These are phyloP conservation scores for Coranthus polyacanthus DNA, from an alignment of 2,797 vertebrate species.

Conservation along the genomic window DNA sequence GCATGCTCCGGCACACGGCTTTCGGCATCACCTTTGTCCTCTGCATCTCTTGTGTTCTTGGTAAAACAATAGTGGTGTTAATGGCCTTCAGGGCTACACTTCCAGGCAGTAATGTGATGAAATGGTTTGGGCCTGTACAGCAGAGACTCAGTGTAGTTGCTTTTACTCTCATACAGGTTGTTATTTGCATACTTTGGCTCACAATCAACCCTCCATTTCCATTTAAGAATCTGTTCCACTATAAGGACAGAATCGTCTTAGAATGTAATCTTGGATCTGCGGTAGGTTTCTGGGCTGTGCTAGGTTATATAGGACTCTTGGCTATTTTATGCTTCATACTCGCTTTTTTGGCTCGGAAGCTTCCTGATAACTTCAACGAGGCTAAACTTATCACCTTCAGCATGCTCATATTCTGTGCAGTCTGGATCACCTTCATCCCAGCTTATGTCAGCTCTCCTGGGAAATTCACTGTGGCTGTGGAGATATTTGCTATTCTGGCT, in stretches of 20 bases:
- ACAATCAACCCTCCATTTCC: constrained; percentile 78
- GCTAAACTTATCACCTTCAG: too few species aligned
- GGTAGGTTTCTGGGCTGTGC: constrained; percentile 77
- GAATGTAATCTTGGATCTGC: constrained; percentile 76
- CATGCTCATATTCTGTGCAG: too few species aligned
- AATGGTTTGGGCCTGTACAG: constrained; percentile 83
- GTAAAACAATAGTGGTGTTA: constrained; percentile 84
- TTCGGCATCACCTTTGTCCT: constrained; percentile 85
- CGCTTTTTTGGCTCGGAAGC: constrained; percentile 79
- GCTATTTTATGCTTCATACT: constrained; percentile 76
- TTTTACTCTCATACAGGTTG: constrained; percentile 77
- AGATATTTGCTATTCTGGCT: constrained; percentile 84
- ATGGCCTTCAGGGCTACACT: constrained; percentile 83
- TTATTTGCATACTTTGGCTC: constrained; percentile 81
- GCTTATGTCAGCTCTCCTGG: constrained; percentile 84
- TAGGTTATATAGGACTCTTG: constrained; percentile 81
- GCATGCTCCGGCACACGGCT: constrained; percentile 84
- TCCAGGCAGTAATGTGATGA: constrained; percentile 82
- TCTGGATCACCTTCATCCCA: constrained; percentile 84
- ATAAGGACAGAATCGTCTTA: constrained; percentile 78
- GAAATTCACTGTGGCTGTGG: constrained; percentile 82
- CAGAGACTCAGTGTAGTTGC: constrained; percentile 78
- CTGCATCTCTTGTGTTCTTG: constrained; percentile 83
- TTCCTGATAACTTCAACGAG: too few species aligned
- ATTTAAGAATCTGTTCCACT: constrained; percentile 64